Conservation (phyloP, 2,888 invertebrate species). For the Ichneumon xanthorius region DNA sequence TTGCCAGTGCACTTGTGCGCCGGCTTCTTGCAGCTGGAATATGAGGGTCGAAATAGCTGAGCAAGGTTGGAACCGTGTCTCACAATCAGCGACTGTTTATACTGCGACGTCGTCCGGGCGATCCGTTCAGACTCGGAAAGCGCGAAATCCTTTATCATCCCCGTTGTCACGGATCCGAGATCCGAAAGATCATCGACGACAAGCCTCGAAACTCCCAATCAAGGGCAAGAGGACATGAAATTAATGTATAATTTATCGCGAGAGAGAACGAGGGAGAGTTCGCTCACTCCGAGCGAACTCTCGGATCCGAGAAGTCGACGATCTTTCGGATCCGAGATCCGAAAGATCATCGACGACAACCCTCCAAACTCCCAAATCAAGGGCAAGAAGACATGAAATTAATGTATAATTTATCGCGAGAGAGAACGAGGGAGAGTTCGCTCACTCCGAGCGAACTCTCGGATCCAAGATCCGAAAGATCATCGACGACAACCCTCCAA, state of each 20-base stretch:
- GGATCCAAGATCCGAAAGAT: neutral
- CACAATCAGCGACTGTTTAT: slow-evolving; percentile 1
- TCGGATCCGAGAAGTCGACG: too few relatives aligned
- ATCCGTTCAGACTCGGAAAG: neutral
- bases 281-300: too few relatives aligned
- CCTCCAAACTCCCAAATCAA: neutral
- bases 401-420: neutral
- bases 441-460: neutral
- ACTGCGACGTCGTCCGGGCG: neutral
- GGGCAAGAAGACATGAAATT: neutral
- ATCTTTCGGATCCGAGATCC: neutral
- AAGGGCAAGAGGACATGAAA: neutral
- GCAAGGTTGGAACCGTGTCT: neutral
- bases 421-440: too few relatives aligned
- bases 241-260: neutral
- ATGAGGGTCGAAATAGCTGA: slow-evolving; percentile 24
- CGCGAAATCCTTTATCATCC: neutral
- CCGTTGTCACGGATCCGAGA: neutral
- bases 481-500: neutral
- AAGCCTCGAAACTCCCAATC: neutral
- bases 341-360: neutral
- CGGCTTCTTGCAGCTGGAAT: slow-evolving; percentile 9
- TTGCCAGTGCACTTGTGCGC: slow-evolving; percentile 4
- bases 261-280: too few relatives aligned
- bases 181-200: neutral